Evolutionary conservation across 1,140 invertebrate genomes (phyloP), one percentile per base, ranked within the genome.

Genomic region (Coptotermes formosanus): DNA sequence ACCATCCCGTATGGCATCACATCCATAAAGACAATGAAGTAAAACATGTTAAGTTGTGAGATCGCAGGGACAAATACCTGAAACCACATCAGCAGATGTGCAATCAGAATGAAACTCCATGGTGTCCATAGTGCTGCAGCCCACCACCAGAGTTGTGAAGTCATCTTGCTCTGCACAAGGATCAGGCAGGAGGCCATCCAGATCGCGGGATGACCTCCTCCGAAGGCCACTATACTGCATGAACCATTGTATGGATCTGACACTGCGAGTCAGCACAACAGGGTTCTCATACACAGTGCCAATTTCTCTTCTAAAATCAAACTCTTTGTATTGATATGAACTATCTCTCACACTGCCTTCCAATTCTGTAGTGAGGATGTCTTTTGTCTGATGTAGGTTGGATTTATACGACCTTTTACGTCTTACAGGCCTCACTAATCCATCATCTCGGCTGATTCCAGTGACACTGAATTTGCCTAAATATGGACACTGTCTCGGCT

Each of bases 61-160:
- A 38, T 2, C 2, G 38, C 38, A 38, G 38, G 2, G 38, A 38
- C 4, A 38, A 38, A 55, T 75, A 75, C 64, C 64, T 75, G 64
- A 75, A 30, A 75, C 64, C 4, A 91, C 89, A 89, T 90, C 93
- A 12, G 94, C 92, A 87, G 92, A 92, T 81, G 93, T 91, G 90
- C 95, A 96, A 85, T 94, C 92, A 52, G 93, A 94, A 87, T 93
- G 93, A 89, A 96, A 94, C 89, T 96, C 94, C 91, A 96, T 93
- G 48, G 93, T 94, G 90, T 96, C 95, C 87, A 93, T 92, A 14
- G 91, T 92, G n/a, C 92, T 94, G 89, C 95, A 96, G 21, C 95
- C 95, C 52, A 96, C 92, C 86, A 93, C 92, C 25, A 95, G 92
- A 88, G 93, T 94, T 83, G 93, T 84, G 45, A 52, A 44, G 38